These are phyloP conservation scores for Caenorhabditis remanei DNA, from an alignment of 1,140 invertebrate genomes.

Conservation along the genomic window DNA sequence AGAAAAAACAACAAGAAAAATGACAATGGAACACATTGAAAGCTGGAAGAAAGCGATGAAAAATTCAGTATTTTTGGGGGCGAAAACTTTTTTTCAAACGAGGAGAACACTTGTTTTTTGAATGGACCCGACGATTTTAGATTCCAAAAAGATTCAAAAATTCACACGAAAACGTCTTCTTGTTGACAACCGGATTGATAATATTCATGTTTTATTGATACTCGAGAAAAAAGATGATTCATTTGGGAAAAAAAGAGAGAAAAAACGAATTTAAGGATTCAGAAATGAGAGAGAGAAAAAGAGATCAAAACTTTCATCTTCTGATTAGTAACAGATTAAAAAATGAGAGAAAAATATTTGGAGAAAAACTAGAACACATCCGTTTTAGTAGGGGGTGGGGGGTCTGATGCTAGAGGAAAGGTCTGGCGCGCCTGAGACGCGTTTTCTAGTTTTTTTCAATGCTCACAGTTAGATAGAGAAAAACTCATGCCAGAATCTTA, in stretches of 20 bases:
- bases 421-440: no score
- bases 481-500: no score
- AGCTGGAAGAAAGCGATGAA: background rate
- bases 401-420: no score
- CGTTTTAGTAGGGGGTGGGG: no score
- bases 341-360: background rate
- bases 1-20: background rate
- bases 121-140: background rate
- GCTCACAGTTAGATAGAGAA: no score
- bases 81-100: constrained; percentile 5
- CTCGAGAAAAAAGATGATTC: background rate
- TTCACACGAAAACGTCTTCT: constrained; percentile 7
- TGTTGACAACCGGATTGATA: background rate
- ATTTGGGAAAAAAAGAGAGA: background rate
- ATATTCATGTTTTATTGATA: constrained; percentile 38
- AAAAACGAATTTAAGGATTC: background rate
- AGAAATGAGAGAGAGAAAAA: background rate
- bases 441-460: no score
- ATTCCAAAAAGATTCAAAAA: background rate
- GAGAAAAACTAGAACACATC: no score
- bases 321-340: background rate
- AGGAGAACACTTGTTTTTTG: constrained; percentile 1
- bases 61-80: constrained; percentile 27
- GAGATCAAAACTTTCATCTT: background rate
- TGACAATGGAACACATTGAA: background rate